Evolutionary conservation across 2,113 vertebrate genomes (phyloP).

Genomic region (Suncus etruscus): DNA sequence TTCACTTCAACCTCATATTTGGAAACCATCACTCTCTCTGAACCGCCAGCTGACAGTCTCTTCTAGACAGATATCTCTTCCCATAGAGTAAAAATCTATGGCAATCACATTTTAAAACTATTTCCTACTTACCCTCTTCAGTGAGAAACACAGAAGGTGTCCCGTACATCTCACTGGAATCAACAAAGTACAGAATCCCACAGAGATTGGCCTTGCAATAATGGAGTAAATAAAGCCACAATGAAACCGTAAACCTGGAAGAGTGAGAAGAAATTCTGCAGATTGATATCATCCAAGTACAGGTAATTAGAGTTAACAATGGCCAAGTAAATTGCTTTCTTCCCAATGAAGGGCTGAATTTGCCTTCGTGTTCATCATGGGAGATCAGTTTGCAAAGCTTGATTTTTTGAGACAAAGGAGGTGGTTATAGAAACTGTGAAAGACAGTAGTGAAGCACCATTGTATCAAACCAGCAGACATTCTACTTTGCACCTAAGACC

Average conservation of each 20-base stretch:
- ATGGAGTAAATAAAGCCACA: conserved; percentile 94
- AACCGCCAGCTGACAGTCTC: not conserved
- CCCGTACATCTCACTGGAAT: conserved; percentile 87
- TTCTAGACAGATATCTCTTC: not conserved
- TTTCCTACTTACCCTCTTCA: conserved; percentile 89
- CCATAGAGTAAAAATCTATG: conserved; percentile 28
- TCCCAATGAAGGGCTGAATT: conserved; percentile 63
- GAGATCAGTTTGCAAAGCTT: conserved; percentile 67
- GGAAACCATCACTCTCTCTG: not conserved
- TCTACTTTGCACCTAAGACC: not conserved
- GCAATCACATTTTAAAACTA: not conserved
- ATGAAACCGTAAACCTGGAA: conserved; percentile 91
- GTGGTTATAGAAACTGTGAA: conserved; percentile 62
- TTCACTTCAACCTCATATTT: not conserved
- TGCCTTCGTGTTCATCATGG: conserved; percentile 66
- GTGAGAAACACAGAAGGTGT: conserved; percentile 93
- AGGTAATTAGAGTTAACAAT: conserved; percentile 79
- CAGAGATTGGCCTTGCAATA: conserved; percentile 89
- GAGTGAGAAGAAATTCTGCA: conserved; percentile 68
- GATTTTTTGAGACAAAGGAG: conserved; percentile 75
- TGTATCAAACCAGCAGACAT: conserved; percentile 14
- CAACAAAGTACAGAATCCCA: conserved; percentile 93
- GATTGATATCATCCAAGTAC: conserved; percentile 73
- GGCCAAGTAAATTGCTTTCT: conserved; percentile 77
- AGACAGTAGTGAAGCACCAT: conserved; percentile 46